Evolutionary conservation across 2,888 invertebrate species (phyloP), one percentile per base, ranked within the genome.

Genomic region (Corbicula japonica): DNA sequence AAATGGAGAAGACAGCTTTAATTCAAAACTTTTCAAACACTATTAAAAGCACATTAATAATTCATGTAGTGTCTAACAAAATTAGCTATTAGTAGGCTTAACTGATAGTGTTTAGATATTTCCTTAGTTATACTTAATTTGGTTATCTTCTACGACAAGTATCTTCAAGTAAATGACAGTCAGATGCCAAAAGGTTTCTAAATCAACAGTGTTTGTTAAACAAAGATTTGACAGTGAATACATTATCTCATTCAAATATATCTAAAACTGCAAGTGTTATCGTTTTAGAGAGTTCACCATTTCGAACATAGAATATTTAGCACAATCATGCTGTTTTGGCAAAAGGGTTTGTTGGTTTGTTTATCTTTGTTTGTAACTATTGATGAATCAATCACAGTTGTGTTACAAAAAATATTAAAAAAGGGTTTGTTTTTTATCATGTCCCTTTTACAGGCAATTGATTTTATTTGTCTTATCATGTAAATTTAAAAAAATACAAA

Each of bases 11-110:
- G 50, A 48, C 30, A 28, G 48, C 10, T 63, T 63, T 15, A 18
- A 52, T 35, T 26, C 38, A 23, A 52, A 65, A 58, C 60, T 56
- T 76, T 77, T 66, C 72, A 77, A 77, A 77, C 77, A 77, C 72
- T 68, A 72, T 77, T 71, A 72, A 77, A 72, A 61, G 61, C 69
- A 44, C 78, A 73, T 78, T 78, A 73, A 73, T 69, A 76, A 69
- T 73, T 69, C 73, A 73, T 78, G 78, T 73, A 52, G 58, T 77
- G 68, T 68, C 58, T 48, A 26, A n/a, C 15, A 21, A 73, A 69
- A 78, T 78, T 78, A 78, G 73, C 78, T 56, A 78, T 78, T 73
- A 73, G 52, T 26, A 21, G 41, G 65, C 8, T 34, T 46, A 44
- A 46, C 30, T 12, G 46, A 4, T 30, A 32, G 62, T 62, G 46